Conservation (phyloP, 2,797 vertebrate genomes). For the Anas bahamensis region DNA sequence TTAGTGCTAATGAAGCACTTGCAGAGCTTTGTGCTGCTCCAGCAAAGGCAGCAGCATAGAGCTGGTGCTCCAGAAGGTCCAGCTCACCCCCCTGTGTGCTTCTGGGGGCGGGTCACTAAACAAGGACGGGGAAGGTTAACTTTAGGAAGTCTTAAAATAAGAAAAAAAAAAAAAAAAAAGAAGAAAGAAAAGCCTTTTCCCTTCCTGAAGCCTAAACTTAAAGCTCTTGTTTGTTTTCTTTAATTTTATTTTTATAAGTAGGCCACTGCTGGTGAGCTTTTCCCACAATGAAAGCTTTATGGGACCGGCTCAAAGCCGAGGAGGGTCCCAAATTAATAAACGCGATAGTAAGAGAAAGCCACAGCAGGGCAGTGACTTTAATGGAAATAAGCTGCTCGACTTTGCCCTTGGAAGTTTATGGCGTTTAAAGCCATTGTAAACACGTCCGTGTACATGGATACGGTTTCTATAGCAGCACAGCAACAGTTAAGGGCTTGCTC, state of each 20-base stretch:
- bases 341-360: conserved; percentile 17
- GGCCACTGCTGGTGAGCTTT: not conserved
- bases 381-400: conserved; percentile 70
- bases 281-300: not conserved
- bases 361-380: conserved; percentile 49
- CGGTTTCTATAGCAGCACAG: conserved; percentile 92
- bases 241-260: not conserved
- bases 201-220: not conserved
- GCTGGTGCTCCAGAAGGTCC: not conserved
- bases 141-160: not conserved
- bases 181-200: not conserved
- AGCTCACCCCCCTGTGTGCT: not conserved
- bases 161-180: no score
- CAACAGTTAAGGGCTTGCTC: conserved; percentile 87
- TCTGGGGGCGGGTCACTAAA: not conserved
- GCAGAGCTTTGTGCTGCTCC: not conserved
- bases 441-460: conserved; percentile 91
- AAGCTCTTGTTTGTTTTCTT: not conserved
- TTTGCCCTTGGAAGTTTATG: conserved; percentile 85
- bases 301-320: conserved; percentile 20
- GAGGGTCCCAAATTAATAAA: conserved; percentile 50
- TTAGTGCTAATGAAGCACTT: not conserved
- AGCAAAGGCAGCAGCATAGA: not conserved
- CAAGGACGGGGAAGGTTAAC: not conserved
- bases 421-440: conserved; percentile 94